phyloP scores from a whole-genome alignment of 2,113 vertebrate species.

The Ailurus styani region DNA sequence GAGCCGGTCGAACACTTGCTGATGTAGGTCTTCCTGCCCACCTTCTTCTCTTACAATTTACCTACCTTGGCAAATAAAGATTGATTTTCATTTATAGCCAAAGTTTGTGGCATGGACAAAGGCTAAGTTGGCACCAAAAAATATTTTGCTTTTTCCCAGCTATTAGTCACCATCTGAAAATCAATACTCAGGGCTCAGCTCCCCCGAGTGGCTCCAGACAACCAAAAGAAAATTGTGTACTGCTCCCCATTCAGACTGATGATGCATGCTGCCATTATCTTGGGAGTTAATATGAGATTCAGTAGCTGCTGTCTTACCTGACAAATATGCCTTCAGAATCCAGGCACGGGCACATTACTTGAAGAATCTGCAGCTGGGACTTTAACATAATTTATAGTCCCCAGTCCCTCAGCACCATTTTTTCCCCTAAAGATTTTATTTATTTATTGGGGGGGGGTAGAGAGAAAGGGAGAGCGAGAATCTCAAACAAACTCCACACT shows the following conservation, averaged over 20 bases:
- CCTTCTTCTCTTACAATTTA: constrained; percentile 22
- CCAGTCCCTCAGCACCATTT: neutral
- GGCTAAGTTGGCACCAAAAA: neutral
- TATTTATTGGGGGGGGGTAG: neutral
- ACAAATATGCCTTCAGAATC: constrained; percentile 41
- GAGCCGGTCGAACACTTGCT: neutral
- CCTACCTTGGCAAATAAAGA: constrained; percentile 37
- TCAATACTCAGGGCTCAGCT: constrained; percentile 7
- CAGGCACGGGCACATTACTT: neutral
- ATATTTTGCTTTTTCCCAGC: constrained; percentile 13
- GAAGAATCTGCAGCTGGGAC: neutral
- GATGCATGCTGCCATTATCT: neutral
- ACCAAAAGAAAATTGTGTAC: neutral
- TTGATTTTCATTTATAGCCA: constrained; percentile 27
- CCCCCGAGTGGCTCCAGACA: neutral
- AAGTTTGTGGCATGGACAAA: neutral
- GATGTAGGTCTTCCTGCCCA: neutral
- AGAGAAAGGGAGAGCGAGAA: neutral
- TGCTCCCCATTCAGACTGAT: neutral
- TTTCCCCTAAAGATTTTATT: neutral
- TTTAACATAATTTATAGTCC: neutral
- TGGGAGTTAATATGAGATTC: neutral
- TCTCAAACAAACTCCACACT: neutral
- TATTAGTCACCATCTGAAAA: constrained; percentile 40
- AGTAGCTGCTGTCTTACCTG: constrained; percentile 17